Base-by-base conservation (phyloP, 2,888 invertebrate genomes). In the Seladonia tumulorum region DNA sequence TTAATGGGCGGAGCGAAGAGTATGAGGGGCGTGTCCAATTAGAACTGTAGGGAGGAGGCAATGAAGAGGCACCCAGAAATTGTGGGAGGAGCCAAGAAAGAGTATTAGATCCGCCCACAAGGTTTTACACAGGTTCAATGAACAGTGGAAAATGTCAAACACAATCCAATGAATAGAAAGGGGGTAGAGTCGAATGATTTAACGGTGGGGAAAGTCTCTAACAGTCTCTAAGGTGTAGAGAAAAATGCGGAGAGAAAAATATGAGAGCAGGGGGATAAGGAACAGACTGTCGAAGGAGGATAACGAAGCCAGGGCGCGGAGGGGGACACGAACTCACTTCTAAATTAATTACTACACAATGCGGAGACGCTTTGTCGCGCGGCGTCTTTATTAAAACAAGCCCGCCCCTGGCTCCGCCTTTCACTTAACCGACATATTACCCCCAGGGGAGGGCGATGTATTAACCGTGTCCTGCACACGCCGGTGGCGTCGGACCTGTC, bases 311-410 rank as follows among this genome's bases (percentile, higher is more conserved):
- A 68, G 18, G 57, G 5, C 18, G 5, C 18, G 63, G 12, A 35
- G 66, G 42, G 78, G 74, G 14, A 78, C 63, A n/a, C 82, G 85
- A 90, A 83, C 85, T 73, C 79, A 86, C 78, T 83, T 90, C 83
- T 90, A 92, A 92, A 92, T 92, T 92, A 92, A 92, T 93, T 92
- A 92, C 89, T 88, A 89, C 90, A 91, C 88, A 92, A 92, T 90
- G 89, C 87, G 84, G 82, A 82, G 83, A 60, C 47, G 74, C 83
- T 79, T 73, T 83, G 83, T 81, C 82, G 87, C 83, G 66, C 73
- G 81, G 72, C 82, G 87, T 90, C 92, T 92, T 93, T 92, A 92
- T 93, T 92, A 92, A 92, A 92, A 90, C 87, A 87, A 88, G 87
- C 74, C 82, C 82, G 77, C 71, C 80, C 84, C 86, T 70, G 79